Conservation (phyloP, 2,113 vertebrate species). For the Propithecus coquereli region DNA sequence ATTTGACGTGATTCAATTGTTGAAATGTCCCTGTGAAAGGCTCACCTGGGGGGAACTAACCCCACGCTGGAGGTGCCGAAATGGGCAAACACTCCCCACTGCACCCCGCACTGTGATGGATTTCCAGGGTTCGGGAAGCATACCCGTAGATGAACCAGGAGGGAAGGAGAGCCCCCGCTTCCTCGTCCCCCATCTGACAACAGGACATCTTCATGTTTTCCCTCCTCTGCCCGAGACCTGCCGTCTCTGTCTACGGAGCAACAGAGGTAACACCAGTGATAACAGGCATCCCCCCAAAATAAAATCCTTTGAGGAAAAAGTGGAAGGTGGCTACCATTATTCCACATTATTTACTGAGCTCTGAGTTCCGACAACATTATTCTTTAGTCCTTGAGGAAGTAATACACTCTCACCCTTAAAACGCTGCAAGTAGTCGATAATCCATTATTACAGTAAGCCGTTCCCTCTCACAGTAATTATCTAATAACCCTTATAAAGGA, state of each 20-base stretch:
- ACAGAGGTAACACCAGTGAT: not conserved
- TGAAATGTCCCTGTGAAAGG: too few species aligned
- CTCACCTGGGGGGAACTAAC: accelerated
- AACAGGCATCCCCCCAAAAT: accelerated
- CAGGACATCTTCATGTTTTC: not conserved
- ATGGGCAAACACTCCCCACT: accelerated
- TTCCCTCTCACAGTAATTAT: slow-evolving; percentile 94
- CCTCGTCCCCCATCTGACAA: not conserved
- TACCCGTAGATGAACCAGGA: not conserved
- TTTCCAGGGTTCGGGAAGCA: too few species aligned
- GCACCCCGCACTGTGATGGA: accelerated
- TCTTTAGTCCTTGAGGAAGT: slow-evolving; percentile 86
- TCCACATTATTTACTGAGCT: slow-evolving; percentile 76
- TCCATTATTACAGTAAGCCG: slow-evolving; percentile 94
- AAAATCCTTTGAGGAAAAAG: not conserved
- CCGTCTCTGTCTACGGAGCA: accelerated
- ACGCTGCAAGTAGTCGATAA: slow-evolving; percentile 88
- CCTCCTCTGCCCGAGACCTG: not conserved
- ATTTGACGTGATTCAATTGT: not conserved
- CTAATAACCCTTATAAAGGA: slow-evolving; percentile 97
- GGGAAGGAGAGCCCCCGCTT: accelerated
- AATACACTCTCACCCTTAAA: slow-evolving; percentile 85
- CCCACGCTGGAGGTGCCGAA: accelerated
- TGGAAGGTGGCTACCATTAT: slow-evolving; percentile 11
- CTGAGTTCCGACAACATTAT: slow-evolving; percentile 70